Percentiles rank a stretch among this genome's conserved stretches.
phyloP scores from a whole-genome alignment of 2,888 invertebrate species.

The Trissolcus japonicus region DNA sequence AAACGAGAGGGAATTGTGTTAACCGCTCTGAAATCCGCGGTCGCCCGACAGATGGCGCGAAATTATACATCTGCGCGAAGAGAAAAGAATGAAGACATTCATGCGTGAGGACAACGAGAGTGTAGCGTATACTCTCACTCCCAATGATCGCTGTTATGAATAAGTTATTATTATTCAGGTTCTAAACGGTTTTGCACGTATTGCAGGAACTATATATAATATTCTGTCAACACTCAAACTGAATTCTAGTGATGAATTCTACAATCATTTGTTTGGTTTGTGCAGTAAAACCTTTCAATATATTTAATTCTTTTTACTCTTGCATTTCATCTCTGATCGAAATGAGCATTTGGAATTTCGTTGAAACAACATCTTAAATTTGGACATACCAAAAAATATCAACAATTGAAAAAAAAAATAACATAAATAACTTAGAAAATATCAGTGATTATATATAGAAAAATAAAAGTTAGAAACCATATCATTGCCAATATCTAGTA shows the following conservation, averaged over 20 bases:
- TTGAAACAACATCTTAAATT: too few species aligned
- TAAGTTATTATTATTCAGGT: conserved; percentile 34
- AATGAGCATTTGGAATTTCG: too few species aligned
- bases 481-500: too few species aligned
- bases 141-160: conserved; percentile 14
- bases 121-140: not conserved
- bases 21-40: not conserved
- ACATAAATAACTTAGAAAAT: too few species aligned
- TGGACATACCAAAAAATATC: too few species aligned
- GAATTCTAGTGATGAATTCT: conserved; percentile 21
- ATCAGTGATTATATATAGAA: too few species aligned
- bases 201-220: conserved; percentile 23
- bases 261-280: too few species aligned
- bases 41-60: conserved; percentile 47
- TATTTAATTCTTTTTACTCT: too few species aligned
- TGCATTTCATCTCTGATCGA: too few species aligned
- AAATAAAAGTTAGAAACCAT: too few species aligned
- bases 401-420: too few species aligned
- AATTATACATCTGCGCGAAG: conserved; percentile 42
- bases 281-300: too few species aligned
- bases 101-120: not conserved
- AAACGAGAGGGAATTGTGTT: conserved; percentile 12
- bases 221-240: conserved; percentile 29
- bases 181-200: conserved; percentile 17
- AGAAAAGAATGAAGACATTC: conserved; percentile 57